These are phyloP conservation scores for Cheilosia vernalis DNA, from an alignment of 2,888 invertebrate species.

Conservation along the genomic window DNA sequence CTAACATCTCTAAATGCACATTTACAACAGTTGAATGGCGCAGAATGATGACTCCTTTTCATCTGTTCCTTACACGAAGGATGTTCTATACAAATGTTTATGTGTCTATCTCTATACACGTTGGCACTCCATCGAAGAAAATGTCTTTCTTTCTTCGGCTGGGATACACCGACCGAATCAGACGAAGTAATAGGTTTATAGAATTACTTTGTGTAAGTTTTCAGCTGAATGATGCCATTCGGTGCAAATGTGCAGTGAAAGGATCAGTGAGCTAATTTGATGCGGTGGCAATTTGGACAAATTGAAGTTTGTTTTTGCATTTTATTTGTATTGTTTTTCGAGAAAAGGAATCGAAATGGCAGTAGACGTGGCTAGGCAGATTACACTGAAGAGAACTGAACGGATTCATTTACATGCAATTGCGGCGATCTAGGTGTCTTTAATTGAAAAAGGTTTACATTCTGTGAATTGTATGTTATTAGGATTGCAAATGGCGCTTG, in stretches of 20 bases:
- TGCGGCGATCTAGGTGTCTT: background rate
- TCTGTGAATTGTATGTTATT: background rate
- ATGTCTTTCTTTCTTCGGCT: constrained; percentile 34
- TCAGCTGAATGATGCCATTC: constrained; percentile 59
- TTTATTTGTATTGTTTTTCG: background rate
- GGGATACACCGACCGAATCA: constrained; percentile 53
- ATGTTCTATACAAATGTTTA: background rate
- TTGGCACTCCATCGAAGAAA: constrained; percentile 34
- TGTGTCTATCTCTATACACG: constrained; percentile 11
- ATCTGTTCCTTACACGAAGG: constrained; percentile 6
- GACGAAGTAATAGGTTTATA: constrained; percentile 64
- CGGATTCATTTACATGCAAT: background rate
- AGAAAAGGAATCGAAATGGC: constrained; percentile 3
- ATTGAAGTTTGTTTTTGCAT: constrained; percentile 56
- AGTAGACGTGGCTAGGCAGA: background rate
- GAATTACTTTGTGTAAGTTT: constrained; percentile 62
- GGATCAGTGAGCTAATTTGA: constrained; percentile 72
- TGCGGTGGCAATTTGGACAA: constrained; percentile 68
- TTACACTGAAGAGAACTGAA: background rate
- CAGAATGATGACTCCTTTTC: constrained; percentile 55
- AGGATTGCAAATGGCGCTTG: too few species aligned
- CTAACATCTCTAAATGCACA: constrained; percentile 67
- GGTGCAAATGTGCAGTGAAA: constrained; percentile 66
- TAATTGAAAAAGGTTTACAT: background rate
- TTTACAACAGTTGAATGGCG: constrained; percentile 60